phyloP scores from a whole-genome alignment of 2,888 invertebrate genomes.

The Rhagophthalmus giganteus region DNA sequence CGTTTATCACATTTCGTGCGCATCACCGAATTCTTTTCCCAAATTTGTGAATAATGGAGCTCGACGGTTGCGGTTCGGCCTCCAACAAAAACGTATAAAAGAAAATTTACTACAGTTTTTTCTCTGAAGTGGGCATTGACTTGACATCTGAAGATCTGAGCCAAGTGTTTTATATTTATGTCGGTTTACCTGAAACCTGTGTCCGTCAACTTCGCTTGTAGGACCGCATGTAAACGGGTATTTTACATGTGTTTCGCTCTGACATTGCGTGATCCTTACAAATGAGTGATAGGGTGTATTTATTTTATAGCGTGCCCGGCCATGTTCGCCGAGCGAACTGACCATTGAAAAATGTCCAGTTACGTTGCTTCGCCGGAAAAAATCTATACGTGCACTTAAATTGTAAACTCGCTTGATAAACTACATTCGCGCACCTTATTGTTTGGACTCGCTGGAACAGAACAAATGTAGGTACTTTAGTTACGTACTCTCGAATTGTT shows the following conservation, averaged over 20 bases:
- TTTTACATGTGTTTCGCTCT: slow-evolving; percentile 30
- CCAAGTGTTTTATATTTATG: slow-evolving; percentile 42
- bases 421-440: neutral
- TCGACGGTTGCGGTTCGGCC: slow-evolving; percentile 43
- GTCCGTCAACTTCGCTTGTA: slow-evolving; percentile 35
- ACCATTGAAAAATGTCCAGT: neutral
- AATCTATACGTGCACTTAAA: neutral
- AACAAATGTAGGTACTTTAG: too few relatives aligned
- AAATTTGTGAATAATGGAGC: slow-evolving; percentile 52
- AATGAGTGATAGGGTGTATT: slow-evolving; percentile 29
- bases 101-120: slow-evolving; percentile 51
- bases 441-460: too few relatives aligned
- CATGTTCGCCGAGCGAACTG: neutral
- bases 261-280: slow-evolving; percentile 22
- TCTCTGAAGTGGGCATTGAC: slow-evolving; percentile 47
- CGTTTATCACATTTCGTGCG: slow-evolving; percentile 52
- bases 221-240: slow-evolving; percentile 32
- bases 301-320: slow-evolving; percentile 21
- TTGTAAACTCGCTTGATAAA: neutral
- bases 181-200: slow-evolving; percentile 43
- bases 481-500: too few relatives aligned
- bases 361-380: neutral
- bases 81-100: slow-evolving; percentile 49
- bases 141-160: slow-evolving; percentile 47
- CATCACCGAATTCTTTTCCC: slow-evolving; percentile 45